Evolutionary conservation across 2,113 vertebrate genomes (phyloP), one percentile per base, ranked within the genome.

Genomic region (Vulpes lagopus): DNA sequence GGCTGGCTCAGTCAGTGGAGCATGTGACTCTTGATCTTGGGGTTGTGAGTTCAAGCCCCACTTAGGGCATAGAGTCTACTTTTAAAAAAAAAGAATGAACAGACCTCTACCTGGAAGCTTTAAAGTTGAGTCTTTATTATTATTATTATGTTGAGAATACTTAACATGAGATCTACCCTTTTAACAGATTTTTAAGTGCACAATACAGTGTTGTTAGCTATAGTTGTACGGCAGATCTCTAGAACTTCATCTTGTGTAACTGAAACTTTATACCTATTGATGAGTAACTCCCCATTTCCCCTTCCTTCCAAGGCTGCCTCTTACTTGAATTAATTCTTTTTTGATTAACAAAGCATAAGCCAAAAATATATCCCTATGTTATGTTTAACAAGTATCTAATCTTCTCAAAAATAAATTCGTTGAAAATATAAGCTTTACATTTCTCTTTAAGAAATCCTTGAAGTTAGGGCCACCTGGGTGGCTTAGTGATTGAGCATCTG

Each of bases 381-480:
- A 95, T 71, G 35, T 55, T 69, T 89, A 64, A 59, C 20, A 78
- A n/a, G 22, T 38, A 71, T 65, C 30, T 91, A 79, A 94, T 87
- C 67, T 81, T 73, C 79, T 97, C 86, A 94, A 79, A 85, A 83
- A 32, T 71, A 59, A 92, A 84, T 55, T 69, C 62, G 11, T 17
- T 9, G 5, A 69, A 80, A 59, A 15, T 84, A 53, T 57, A 82
- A 79, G 65, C 51, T 43, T 73, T 17, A 80, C 25, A 80, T 95
- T 84, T 91, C 84, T 90, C 12, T 73, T 88, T 84, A 79, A 89
- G 93, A 84, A 97, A 79, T 89, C 59, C 32, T 73, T 73, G 22
- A 92, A 74, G 71, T 90, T 86, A 14, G 57, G 57, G 43, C 1
- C 43, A 43, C 43, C 43, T 43, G 43, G 43, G 43, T 43, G 43